phyloP scores from a whole-genome alignment of 2,888 invertebrate genomes.

The Cerceris ruficornis region DNA sequence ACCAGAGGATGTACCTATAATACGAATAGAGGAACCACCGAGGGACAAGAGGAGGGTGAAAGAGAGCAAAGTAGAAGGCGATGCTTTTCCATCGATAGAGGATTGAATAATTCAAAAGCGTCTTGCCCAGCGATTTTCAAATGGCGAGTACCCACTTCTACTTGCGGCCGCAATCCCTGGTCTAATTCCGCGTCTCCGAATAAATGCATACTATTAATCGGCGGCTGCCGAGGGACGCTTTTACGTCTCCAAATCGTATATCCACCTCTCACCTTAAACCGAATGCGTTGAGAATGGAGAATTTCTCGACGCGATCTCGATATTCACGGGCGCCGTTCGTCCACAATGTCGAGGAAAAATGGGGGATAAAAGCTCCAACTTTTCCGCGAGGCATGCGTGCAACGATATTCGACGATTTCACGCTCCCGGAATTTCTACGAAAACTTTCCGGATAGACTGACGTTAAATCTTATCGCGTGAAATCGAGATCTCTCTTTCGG shows the following conservation, averaged over 20 bases:
- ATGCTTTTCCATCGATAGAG: conserved; percentile 72
- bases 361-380: conserved; percentile 39
- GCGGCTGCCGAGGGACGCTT: conserved; percentile 53
- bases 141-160: conserved; percentile 67
- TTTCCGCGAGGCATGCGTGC: conserved; percentile 33
- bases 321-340: conserved; percentile 49
- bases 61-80: conserved; percentile 54
- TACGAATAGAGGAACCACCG: not conserved
- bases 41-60: conserved; percentile 10
- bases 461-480: conserved; percentile 25
- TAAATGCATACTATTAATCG: conserved; percentile 76
- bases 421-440: conserved; percentile 27
- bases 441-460: conserved; percentile 6
- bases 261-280: conserved; percentile 48
- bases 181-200: conserved; percentile 75
- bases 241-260: conserved; percentile 66
- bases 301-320: conserved; percentile 57
- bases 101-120: conserved; percentile 77
- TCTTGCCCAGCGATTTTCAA: conserved; percentile 75
- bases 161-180: conserved; percentile 68
- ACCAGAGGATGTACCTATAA: not conserved
- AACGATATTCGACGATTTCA: conserved; percentile 28
- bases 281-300: conserved; percentile 32
- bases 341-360: conserved; percentile 39
- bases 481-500: not conserved